Conservation (phyloP, 1,140 invertebrate genomes). For the Cydia splendana region DNA sequence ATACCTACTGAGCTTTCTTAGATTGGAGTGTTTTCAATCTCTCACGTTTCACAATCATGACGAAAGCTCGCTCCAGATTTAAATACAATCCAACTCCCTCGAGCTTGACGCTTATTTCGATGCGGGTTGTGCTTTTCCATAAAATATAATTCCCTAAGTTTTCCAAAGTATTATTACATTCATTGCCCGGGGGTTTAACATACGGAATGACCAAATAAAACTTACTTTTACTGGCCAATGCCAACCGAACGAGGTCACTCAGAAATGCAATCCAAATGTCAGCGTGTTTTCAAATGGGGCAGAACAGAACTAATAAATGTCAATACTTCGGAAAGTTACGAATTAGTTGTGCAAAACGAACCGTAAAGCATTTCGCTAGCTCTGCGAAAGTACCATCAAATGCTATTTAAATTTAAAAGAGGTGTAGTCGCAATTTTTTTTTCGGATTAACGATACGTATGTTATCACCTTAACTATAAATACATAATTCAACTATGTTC, state of each 20-base stretch:
- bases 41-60: slow-evolving; percentile 8
- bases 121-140: neutral
- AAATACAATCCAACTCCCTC: neutral
- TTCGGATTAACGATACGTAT: no score
- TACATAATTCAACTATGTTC: no score
- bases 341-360: slow-evolving; percentile 8
- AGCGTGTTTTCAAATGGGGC: slow-evolving; percentile 5
- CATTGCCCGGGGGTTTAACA: neutral
- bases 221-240: neutral
- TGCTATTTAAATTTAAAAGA: neutral
- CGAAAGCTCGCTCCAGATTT: slow-evolving; percentile 1
- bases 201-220: neutral
- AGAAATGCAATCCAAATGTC: slow-evolving; percentile 30
- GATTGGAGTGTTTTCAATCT: slow-evolving; percentile 8
- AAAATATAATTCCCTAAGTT: slow-evolving; percentile 6
- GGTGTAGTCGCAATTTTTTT: no score
- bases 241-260: neutral
- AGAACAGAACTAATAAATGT: slow-evolving; percentile 30
- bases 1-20: neutral
- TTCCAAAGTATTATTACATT: slow-evolving; percentile 4
- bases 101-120: slow-evolving; percentile 12
- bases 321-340: slow-evolving; percentile 18
- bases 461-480: no score
- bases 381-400: slow-evolving; percentile 5
- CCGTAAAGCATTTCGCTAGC: neutral